phyloP scores from a whole-genome alignment of 2,797 vertebrate genomes.

The Dipus sagitta region DNA sequence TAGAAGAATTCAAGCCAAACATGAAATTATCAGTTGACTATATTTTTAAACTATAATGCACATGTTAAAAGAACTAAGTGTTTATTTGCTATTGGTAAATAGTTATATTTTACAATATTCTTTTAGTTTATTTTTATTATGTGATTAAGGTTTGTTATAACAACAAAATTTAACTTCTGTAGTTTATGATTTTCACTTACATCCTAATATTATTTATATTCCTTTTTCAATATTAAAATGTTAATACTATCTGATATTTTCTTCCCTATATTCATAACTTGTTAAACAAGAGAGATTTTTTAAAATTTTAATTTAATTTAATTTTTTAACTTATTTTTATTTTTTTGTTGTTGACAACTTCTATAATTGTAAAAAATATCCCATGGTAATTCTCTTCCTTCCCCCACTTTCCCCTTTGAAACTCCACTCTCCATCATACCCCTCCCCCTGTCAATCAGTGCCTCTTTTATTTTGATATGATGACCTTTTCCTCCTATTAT shows the following conservation, averaged over 20 bases:
- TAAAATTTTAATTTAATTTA: too few species aligned
- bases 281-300: constrained; percentile 2
- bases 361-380: too few species aligned
- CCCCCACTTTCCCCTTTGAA: too few species aligned
- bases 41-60: neutral
- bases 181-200: neutral
- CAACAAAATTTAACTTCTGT: neutral
- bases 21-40: neutral
- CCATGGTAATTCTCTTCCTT: too few species aligned
- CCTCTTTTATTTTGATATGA: too few species aligned
- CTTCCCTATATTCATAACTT: neutral
- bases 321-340: too few species aligned
- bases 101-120: neutral
- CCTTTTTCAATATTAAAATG: neutral
- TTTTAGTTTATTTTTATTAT: neutral
- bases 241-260: neutral
- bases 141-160: neutral
- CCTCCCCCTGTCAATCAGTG: too few species aligned
- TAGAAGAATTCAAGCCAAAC: neutral
- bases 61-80: neutral
- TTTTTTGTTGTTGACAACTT: too few species aligned
- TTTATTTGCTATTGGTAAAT: neutral
- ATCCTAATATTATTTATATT: neutral
- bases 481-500: too few species aligned
- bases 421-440: too few species aligned